Percentiles rank a stretch among this genome's conserved stretches.
phyloP scores from a whole-genome alignment of 2,888 invertebrate species.

The Hemicrepidius hirtus region DNA sequence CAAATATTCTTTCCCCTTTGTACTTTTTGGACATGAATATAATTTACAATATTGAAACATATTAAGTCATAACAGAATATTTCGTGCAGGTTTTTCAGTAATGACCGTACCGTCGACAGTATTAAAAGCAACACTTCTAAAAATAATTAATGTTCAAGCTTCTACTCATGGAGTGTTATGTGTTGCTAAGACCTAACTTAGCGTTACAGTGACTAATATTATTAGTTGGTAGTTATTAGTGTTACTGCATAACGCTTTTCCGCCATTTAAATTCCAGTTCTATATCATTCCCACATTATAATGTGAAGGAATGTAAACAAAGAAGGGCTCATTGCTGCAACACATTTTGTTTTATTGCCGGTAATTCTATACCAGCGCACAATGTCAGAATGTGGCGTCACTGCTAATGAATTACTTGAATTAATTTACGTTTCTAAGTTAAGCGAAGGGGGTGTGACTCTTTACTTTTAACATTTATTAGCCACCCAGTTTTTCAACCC shows the following conservation, averaged over 20 bases:
- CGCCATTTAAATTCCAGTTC: slow-evolving; percentile 5
- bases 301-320: slow-evolving; percentile 31
- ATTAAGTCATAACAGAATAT: neutral
- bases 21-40: neutral
- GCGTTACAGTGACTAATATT: slow-evolving; percentile 5
- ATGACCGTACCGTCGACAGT: too few species aligned
- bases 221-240: neutral
- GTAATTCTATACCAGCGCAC: slow-evolving; percentile 27
- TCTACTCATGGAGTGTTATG: neutral
- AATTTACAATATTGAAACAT: neutral
- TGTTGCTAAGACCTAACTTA: neutral
- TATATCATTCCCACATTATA: slow-evolving; percentile 27
- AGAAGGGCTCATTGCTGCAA: slow-evolving; percentile 26
- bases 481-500: slow-evolving; percentile 11
- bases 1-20: neutral
- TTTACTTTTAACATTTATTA: slow-evolving; percentile 23
- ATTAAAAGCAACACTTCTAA: too few species aligned
- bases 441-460: slow-evolving; percentile 20
- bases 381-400: slow-evolving; percentile 21
- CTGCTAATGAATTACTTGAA: slow-evolving; percentile 28
- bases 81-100: too few species aligned
- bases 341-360: slow-evolving; percentile 32
- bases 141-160: too few species aligned
- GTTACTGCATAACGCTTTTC: slow-evolving; percentile 7
- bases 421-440: slow-evolving; percentile 18